Conservation (phyloP, 1,140 invertebrate genomes). For the Probaryconus sp. region DNA sequence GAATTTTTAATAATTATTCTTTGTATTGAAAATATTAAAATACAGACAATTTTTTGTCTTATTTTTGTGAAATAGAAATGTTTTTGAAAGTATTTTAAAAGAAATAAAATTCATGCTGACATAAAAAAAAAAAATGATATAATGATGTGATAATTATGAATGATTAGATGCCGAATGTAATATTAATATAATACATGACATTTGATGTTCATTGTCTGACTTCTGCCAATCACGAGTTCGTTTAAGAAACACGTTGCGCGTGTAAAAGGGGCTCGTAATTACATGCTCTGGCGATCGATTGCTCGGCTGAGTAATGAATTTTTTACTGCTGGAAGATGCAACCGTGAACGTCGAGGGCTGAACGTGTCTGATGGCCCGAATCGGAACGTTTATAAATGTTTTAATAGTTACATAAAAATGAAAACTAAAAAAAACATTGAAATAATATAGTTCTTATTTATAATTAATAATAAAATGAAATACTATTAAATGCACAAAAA, state of each 20-base stretch:
- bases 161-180: background rate
- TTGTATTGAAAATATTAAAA: too few species aligned
- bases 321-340: slow-evolving; percentile 69
- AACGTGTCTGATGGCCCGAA: slow-evolving; percentile 60
- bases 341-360: slow-evolving; percentile 34
- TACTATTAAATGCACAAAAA: too few species aligned
- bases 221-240: slow-evolving; percentile 32
- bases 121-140: slow-evolving; percentile 8
- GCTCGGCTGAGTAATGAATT: slow-evolving; percentile 72
- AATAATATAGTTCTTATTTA: too few species aligned
- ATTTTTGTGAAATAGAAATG: too few species aligned
- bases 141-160: background rate
- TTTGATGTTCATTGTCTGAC: slow-evolving; percentile 7
- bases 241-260: slow-evolving; percentile 26
- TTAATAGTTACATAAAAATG: too few species aligned
- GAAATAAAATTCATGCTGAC: too few species aligned
- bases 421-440: too few species aligned
- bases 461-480: too few species aligned
- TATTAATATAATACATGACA: background rate
- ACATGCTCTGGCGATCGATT: slow-evolving; percentile 74
- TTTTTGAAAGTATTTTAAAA: too few species aligned
- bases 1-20: too few species aligned
- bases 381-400: slow-evolving; percentile 59
- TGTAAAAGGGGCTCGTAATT: slow-evolving; percentile 71
- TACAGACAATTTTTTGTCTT: too few species aligned